Evolutionary conservation across 1,140 invertebrate species (phyloP).

Genomic region (Hormaphis cornu): DNA sequence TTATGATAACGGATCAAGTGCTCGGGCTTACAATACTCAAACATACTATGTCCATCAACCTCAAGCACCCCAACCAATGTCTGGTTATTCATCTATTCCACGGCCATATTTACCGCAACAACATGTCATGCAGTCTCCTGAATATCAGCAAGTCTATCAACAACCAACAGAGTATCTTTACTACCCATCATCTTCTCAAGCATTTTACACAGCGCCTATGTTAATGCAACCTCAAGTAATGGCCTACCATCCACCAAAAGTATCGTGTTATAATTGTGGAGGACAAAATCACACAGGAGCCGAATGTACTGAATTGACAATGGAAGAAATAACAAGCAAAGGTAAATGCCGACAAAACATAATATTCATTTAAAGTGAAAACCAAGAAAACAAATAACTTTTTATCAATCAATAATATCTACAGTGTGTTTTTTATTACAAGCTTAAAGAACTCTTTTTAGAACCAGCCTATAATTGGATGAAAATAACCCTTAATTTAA

Average conservation of each 20-base stretch:
- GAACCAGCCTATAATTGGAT: not conserved
- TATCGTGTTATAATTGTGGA: conserved; percentile 57
- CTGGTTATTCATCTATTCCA: conserved; percentile 33
- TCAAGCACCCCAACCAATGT: conserved; percentile 34
- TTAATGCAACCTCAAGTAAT: conserved; percentile 22
- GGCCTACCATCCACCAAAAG: conserved; percentile 29
- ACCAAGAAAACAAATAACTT: not conserved
- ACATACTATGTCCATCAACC: conserved; percentile 36
- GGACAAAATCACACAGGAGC: conserved; percentile 63
- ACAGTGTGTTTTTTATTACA: not conserved
- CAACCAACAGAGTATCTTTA: conserved; percentile 16
- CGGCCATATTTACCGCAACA: conserved; percentile 38
- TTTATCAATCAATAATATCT: not conserved
- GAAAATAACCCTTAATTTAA: not conserved
- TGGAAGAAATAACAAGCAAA: conserved; percentile 74
- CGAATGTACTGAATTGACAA: conserved; percentile 75
- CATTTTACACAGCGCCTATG: conserved; percentile 2
- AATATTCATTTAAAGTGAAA: not conserved
- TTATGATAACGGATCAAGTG: conserved; percentile 2
- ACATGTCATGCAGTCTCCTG: conserved; percentile 32
- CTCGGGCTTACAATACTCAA: not conserved
- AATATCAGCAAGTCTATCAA: conserved; percentile 17
- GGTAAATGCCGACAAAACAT: conserved; percentile 40
- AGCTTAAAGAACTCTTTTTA: not conserved
- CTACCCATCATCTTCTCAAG: conserved; percentile 20